phyloP scores from a whole-genome alignment of 2,888 invertebrate species.

The Microctonus hyperodae region DNA sequence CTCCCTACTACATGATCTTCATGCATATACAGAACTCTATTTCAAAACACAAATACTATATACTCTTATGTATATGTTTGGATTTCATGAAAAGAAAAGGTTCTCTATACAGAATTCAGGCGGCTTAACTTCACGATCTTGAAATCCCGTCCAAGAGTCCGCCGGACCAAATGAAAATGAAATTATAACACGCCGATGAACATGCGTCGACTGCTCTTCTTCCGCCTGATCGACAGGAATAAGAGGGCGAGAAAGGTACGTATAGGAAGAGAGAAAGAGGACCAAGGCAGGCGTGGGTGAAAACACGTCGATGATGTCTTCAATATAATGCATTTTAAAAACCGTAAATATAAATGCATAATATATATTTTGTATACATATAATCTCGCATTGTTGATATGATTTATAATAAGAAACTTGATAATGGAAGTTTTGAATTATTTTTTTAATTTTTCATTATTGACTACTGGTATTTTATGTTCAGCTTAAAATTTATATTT shows the following conservation, averaged over 20 bases:
- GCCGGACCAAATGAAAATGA: conserved; percentile 58
- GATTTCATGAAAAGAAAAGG: conserved; percentile 27
- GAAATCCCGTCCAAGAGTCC: conserved; percentile 53
- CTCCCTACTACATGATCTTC: conserved; percentile 11
- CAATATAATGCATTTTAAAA: too few relatives aligned
- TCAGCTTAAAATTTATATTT: too few relatives aligned
- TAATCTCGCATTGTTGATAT: too few relatives aligned
- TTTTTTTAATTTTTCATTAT: too few relatives aligned
- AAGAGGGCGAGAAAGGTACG: conserved; percentile 25
- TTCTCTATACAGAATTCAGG: conserved; percentile 47
- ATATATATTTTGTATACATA: too few relatives aligned
- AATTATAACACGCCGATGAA: conserved; percentile 62
- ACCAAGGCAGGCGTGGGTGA: too few relatives aligned
- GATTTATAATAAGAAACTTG: too few relatives aligned
- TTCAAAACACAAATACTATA: conserved; percentile 20
- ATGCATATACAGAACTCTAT: conserved; percentile 24
- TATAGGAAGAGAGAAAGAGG: conserved; percentile 21
- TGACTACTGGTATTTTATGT: too few relatives aligned
- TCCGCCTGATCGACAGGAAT: conserved; percentile 56
- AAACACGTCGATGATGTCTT: too few relatives aligned
- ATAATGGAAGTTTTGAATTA: too few relatives aligned
- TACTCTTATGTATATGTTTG: background rate
- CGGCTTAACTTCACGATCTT: conserved; percentile 61
- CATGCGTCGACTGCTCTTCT: conserved; percentile 64
- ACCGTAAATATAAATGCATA: too few relatives aligned